Conservation (phyloP, 2,797 vertebrate species). For the Pteronotus mesoamericanus region DNA sequence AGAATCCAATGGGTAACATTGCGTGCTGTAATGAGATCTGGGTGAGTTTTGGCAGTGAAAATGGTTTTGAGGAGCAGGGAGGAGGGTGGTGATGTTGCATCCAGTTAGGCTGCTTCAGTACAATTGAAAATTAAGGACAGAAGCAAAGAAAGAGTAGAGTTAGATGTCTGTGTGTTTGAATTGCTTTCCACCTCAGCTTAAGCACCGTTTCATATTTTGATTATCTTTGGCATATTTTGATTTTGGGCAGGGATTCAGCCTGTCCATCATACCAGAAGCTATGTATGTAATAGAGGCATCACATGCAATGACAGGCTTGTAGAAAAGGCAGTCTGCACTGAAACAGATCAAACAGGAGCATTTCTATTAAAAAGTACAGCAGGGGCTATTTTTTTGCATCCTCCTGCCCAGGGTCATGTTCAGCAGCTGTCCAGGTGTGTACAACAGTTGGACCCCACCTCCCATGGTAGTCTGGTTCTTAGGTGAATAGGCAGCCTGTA, state of each 20-base stretch:
- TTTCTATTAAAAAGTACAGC: slow-evolving; percentile 13
- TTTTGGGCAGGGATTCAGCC: slow-evolving; percentile 45
- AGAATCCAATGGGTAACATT: background rate
- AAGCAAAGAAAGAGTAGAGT: slow-evolving; percentile 54
- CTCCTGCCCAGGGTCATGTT: background rate
- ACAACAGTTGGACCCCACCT: background rate
- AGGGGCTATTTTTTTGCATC: background rate
- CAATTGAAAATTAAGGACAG: slow-evolving; percentile 38
- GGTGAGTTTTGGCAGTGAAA: background rate
- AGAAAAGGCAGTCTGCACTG: slow-evolving; percentile 31
- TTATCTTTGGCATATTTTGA: slow-evolving; percentile 42
- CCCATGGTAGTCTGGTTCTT: background rate
- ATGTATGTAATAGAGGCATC: slow-evolving; percentile 57
- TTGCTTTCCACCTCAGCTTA: background rate
- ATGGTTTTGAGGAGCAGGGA: background rate
- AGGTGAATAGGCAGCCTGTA: background rate
- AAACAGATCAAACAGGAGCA: slow-evolving; percentile 26
- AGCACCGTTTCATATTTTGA: background rate
- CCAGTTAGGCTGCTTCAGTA: slow-evolving; percentile 21
- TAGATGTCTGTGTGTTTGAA: slow-evolving; percentile 21
- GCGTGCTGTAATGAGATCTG: background rate
- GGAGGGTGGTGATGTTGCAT: background rate
- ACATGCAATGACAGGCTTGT: slow-evolving; percentile 4
- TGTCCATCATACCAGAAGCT: slow-evolving; percentile 38
- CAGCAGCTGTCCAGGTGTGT: background rate